Base-by-base conservation (phyloP, 1,140 invertebrate species). In the Ips nitidus region DNA sequence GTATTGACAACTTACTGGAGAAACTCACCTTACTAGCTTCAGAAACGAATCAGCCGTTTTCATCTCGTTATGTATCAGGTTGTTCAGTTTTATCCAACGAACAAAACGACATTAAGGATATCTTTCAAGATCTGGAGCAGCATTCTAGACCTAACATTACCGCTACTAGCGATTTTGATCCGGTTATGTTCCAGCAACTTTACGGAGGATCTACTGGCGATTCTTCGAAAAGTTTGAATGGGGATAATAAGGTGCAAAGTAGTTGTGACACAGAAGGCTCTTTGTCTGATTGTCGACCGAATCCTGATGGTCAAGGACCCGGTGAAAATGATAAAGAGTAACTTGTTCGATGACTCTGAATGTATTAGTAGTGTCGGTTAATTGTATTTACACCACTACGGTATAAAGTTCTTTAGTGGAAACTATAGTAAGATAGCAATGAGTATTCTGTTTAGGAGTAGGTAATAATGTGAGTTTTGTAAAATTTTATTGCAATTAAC, bases 1-100 rank as follows among this genome's bases (percentile, higher is more conserved):
- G 73, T 39, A 77, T 80, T 43, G 76, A 80, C 71, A 73, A 64
- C 55, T 53, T 80, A 37, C 53, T 80, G 36, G 74, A 79, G 52
- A 79, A 79, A 62, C 69, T 80, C 7, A 76, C 61, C 43, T 56
- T 76, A 59, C 66, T 79, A 41, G 71, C 73, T 36, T 67, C 66
- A 3, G 73, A 75, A 43, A 52, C 41, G 1, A 67, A 59, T 40
- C 53, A 61, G 36, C 65, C 66, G 1, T 73, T 75, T 66, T 53
- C 65, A n/a, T 73, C 52, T 47, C 71, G 78, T 45, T 75, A 79
- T 56, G 73, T 78, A 22, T 79, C 77, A 4, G 76, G 76, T 41
- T 79, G 78, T 74, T 78, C 78, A 4, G 47, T 45, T 36, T 6
- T 8, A 3, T 59, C 45, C 8, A 67, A 71, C 6, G 58, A 71